Evolutionary conservation across 2,797 vertebrate genomes (phyloP).

Genomic region (Brotula barbata): DNA sequence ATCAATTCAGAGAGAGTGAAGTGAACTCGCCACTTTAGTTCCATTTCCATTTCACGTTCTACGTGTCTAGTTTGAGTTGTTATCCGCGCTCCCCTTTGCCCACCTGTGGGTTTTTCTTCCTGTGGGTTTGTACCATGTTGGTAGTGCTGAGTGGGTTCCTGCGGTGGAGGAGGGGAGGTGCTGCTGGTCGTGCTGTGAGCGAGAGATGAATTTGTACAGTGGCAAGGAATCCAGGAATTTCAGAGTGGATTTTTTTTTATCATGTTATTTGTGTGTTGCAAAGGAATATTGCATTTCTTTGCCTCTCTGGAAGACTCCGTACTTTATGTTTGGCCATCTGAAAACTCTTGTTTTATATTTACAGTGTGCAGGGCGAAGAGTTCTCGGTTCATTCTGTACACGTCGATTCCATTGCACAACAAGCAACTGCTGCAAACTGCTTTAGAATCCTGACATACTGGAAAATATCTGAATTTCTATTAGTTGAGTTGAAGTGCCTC

Average conservation of each 20-base stretch:
- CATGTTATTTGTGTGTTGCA: background rate
- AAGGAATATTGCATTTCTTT: background rate
- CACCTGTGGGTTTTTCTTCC: no score
- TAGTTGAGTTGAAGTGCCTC: no score
- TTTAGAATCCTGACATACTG: no score
- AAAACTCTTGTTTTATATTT: no score
- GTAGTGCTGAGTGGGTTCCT: slow-evolving; percentile 48
- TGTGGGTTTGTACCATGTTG: slow-evolving; percentile 28
- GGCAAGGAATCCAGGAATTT: background rate
- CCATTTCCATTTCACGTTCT: slow-evolving; percentile 10
- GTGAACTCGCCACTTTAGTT: slow-evolving; percentile 7
- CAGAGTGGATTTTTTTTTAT: no score
- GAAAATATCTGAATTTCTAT: no score
- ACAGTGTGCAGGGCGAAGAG: no score
- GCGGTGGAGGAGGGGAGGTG: slow-evolving; percentile 29
- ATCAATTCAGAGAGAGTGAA: background rate
- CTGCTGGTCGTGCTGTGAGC: slow-evolving; percentile 17
- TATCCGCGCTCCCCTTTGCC: slow-evolving; percentile 8
- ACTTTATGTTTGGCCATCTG: background rate
- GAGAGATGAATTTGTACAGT: slow-evolving; percentile 15
- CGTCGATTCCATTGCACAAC: no score
- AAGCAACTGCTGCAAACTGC: no score
- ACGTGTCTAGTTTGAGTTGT: background rate
- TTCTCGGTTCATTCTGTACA: no score
- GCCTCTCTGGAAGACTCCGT: no score